Percentiles rank a stretch among this genome's conserved stretches.
Evolutionary conservation across 2,797 vertebrate genomes (phyloP).

Genomic region (Diglossa cyanea): DNA sequence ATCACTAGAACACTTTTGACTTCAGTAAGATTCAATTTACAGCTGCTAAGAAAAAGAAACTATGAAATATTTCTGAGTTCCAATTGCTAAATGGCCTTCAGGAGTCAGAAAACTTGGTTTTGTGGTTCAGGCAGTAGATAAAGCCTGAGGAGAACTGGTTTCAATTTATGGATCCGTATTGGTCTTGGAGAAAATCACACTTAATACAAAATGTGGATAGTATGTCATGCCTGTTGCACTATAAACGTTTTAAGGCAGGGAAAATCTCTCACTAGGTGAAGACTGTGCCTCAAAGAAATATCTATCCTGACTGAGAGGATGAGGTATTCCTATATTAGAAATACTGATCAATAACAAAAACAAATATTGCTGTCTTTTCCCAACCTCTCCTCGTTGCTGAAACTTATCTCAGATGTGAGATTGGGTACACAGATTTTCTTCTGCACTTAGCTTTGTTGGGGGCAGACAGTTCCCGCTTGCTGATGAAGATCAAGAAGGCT

Average conservation of each 20-base stretch:
- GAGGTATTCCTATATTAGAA: not conserved
- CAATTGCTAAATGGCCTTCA: slow-evolving; percentile 2
- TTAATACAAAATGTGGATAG: slow-evolving; percentile 32
- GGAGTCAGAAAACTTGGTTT: slow-evolving; percentile 4
- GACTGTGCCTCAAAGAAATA: not conserved
- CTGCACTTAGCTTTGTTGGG: not conserved
- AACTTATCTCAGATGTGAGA: not conserved
- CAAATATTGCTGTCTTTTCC: not conserved
- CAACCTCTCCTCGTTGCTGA: not conserved
- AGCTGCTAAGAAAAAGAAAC: not conserved
- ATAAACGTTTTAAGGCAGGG: not conserved
- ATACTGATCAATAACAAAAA: slow-evolving; percentile 31
- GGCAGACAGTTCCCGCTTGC: not conserved
- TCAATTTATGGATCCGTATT: not conserved
- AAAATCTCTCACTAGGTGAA: slow-evolving; percentile 20
- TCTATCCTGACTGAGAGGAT: not conserved
- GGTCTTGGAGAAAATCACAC: slow-evolving; percentile 31
- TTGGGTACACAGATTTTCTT: not conserved
- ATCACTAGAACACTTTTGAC: not conserved
- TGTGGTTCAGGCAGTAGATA: not conserved
- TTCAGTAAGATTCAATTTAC: not conserved
- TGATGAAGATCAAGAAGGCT: not conserved
- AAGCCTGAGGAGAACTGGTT: not conserved
- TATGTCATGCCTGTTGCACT: slow-evolving; percentile 30
- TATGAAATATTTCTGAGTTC: slow-evolving; percentile 25